phyloP scores from a whole-genome alignment of 2,888 invertebrate species.

The Emmelina monodactyla region DNA sequence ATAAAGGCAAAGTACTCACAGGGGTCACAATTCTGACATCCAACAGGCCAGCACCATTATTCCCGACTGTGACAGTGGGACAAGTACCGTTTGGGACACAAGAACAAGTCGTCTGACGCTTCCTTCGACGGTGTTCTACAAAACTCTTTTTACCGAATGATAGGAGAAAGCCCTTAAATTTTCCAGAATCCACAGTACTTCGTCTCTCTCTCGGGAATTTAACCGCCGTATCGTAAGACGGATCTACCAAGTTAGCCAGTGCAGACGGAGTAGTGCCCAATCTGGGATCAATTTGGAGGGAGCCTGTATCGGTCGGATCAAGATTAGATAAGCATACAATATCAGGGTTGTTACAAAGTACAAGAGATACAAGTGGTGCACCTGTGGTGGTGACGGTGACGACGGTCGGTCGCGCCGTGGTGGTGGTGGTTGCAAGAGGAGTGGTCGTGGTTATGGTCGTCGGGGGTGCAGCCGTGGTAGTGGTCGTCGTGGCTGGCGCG shows the following conservation, averaged over 20 bases:
- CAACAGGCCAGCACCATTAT: constrained; percentile 62
- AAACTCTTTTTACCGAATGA: background rate
- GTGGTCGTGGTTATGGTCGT: constrained; percentile 14
- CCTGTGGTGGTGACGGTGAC: constrained; percentile 23
- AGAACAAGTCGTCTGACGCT: constrained; percentile 45
- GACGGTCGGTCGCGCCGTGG: constrained; percentile 18
- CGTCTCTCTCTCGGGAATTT: constrained; percentile 47
- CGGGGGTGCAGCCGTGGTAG: constrained; percentile 11
- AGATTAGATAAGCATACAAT: constrained; percentile 53
- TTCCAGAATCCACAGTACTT: constrained; percentile 18
- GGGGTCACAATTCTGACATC: constrained; percentile 70
- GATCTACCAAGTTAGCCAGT: constrained; percentile 33
- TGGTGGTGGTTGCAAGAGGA: constrained; percentile 7
- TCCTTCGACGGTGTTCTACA: constrained; percentile 29
- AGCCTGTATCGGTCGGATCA: constrained; percentile 45
- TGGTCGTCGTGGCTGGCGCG: constrained; percentile 17
- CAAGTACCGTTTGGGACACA: constrained; percentile 29
- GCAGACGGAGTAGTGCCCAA: constrained; percentile 46
- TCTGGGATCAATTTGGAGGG: constrained; percentile 53
- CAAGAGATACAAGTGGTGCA: constrained; percentile 38
- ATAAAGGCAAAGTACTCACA: no score
- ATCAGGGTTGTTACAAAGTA: constrained; percentile 50
- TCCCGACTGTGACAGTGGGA: constrained; percentile 1
- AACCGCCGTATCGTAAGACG: constrained; percentile 36
- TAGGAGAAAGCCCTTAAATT: constrained; percentile 9